Conservation (phyloP, 2,888 invertebrate species). For the Omphaloscelis lunosa region DNA sequence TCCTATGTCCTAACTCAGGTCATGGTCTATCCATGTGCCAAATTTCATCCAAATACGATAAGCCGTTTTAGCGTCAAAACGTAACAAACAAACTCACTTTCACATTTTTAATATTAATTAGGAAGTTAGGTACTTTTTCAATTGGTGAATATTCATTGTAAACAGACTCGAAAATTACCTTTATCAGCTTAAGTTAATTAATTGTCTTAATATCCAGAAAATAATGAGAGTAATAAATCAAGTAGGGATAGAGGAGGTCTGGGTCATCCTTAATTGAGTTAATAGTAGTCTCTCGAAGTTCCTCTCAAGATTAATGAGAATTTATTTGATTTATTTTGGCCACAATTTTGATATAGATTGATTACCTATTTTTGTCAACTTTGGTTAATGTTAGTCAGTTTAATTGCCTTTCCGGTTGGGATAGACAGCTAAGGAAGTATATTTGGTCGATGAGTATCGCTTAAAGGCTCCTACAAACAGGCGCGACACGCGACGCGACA, state of each 20-base stretch:
- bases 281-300: conserved; percentile 46
- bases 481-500: too few relatives aligned
- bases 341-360: conserved; percentile 37
- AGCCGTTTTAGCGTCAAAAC: too few relatives aligned
- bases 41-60: too few relatives aligned
- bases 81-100: too few relatives aligned
- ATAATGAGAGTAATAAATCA: conserved; percentile 55
- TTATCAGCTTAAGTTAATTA: conserved; percentile 24
- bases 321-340: conserved; percentile 52
- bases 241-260: conserved; percentile 22
- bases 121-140: background rate
- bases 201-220: conserved; percentile 40
- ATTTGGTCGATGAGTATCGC: background rate
- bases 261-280: conserved; percentile 53
- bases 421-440: background rate
- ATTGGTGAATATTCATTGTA: background rate
- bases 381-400: background rate
- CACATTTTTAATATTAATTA: too few relatives aligned
- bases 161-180: conserved; percentile 1
- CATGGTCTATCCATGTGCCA: too few relatives aligned
- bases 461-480: too few relatives aligned
- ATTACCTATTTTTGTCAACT: conserved; percentile 19
- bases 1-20: too few relatives aligned
- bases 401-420: background rate
- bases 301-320: conserved; percentile 51